Evolutionary conservation across 2,797 vertebrate genomes (phyloP).

Genomic region (Hippocampus kuda): DNA sequence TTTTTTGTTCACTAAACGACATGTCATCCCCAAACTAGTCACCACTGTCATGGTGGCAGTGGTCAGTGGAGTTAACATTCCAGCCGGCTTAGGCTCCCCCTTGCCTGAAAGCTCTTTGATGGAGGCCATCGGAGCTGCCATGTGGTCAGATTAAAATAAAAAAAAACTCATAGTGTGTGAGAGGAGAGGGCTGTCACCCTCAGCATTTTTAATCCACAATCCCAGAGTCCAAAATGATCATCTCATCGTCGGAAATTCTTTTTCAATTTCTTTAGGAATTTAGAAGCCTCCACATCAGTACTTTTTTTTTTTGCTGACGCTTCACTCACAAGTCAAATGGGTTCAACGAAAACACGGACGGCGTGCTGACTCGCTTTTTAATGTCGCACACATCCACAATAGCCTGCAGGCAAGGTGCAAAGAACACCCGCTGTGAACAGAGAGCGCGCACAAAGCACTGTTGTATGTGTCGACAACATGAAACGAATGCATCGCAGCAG

Average conservation of each 20-base stretch:
- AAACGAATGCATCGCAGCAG: neutral
- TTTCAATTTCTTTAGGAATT: no score
- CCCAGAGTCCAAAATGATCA: neutral
- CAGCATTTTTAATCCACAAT: neutral
- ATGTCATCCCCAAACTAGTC: neutral
- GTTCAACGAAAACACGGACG: neutral
- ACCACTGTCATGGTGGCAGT: constrained; percentile 13
- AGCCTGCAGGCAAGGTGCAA: neutral
- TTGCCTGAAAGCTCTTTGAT: constrained; percentile 21
- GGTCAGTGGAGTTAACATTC: constrained; percentile 36
- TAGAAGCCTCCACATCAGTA: neutral
- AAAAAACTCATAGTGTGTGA: constrained; percentile 24
- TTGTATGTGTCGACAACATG: neutral
- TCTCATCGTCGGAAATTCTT: neutral
- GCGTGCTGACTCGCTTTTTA: neutral
- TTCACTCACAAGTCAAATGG: neutral
- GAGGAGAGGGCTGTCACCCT: constrained; percentile 14
- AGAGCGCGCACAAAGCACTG: neutral
- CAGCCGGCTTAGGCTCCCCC: constrained; percentile 36
- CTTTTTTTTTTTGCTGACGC: neutral
- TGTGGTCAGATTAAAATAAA: constrained; percentile 41
- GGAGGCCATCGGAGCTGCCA: constrained; percentile 22
- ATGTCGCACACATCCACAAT: neutral
- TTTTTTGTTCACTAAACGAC: neutral
- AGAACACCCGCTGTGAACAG: neutral